These are phyloP conservation scores for Junonia oenone DNA, from an alignment of 2,888 invertebrate species.

Conservation along the genomic window DNA sequence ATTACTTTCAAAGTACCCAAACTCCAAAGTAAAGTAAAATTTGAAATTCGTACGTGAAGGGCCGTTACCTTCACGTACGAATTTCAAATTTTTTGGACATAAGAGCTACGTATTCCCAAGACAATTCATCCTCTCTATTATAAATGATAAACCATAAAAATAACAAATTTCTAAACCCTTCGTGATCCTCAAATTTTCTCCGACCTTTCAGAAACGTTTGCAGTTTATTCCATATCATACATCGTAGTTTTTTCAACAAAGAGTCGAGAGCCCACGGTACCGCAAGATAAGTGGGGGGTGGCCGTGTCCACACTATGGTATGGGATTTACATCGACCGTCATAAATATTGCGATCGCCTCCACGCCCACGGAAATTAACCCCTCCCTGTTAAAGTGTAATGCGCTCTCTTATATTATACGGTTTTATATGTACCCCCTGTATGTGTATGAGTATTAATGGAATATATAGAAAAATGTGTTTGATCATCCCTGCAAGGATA, in stretches of 20 bases:
- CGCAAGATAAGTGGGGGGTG: constrained; percentile 42
- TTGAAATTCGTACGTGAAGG: no score
- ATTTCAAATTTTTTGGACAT: no score
- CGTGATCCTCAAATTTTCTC: neutral
- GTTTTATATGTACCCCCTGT: neutral
- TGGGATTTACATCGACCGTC: constrained; percentile 36
- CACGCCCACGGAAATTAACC: constrained; percentile 25
- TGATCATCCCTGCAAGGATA: no score
- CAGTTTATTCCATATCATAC: neutral
- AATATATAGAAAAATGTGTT: no score
- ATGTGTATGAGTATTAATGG: no score
- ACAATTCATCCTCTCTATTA: no score
- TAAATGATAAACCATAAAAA: neutral
- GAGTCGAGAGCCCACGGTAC: neutral
- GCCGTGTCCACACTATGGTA: constrained; percentile 34
- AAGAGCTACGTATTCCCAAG: no score
- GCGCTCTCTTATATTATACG: neutral
- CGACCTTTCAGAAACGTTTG: neutral
- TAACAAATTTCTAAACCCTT: neutral
- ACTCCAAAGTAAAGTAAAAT: no score
- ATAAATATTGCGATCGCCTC: constrained; percentile 35
- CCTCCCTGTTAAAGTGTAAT: constrained; percentile 1
- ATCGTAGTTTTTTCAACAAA: constrained; percentile 6
- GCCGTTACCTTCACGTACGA: no score
- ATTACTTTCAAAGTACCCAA: no score